A percentile compares a stretch with the other conserved stretches of the same genome.
These are phyloP conservation scores for Mythimna ferrago DNA, from an alignment of 2,888 invertebrate species.

Conservation along the genomic window DNA sequence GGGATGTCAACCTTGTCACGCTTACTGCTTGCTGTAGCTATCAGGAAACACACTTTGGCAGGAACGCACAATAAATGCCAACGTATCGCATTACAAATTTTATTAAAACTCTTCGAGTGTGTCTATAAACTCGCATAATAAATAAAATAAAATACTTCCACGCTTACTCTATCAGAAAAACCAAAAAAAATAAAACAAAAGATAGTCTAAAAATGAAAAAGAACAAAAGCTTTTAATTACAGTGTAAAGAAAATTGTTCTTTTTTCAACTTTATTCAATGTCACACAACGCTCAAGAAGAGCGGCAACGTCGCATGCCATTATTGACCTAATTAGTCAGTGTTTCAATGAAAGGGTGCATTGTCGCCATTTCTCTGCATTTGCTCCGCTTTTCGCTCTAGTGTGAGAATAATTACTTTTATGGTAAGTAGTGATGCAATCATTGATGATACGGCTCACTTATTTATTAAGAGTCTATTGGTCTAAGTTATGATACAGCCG, in stretches of 20 bases:
- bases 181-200: background rate
- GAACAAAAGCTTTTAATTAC: slow-evolving; percentile 7
- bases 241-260: background rate
- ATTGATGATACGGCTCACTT: no score
- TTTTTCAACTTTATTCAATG: slow-evolving; percentile 33
- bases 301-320: slow-evolving; percentile 43
- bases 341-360: slow-evolving; percentile 46
- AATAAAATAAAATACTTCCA: background rate
- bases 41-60: no score
- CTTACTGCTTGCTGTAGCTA: no score
- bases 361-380: slow-evolving; percentile 40
- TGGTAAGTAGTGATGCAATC: no score
- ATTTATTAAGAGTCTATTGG: no score
- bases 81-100: no score
- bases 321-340: slow-evolving; percentile 58
- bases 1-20: no score
- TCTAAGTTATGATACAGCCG: no score
- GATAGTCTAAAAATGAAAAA: background rate
- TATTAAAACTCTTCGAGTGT: no score
- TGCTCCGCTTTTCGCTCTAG: slow-evolving; percentile 6
- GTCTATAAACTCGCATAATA: background rate
- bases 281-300: slow-evolving; percentile 33
- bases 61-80: no score
- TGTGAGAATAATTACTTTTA: slow-evolving; percentile 28
- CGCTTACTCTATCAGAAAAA: background rate